Conservation (phyloP, 1,140 invertebrate genomes). For the Elysia chlorotica region DNA sequence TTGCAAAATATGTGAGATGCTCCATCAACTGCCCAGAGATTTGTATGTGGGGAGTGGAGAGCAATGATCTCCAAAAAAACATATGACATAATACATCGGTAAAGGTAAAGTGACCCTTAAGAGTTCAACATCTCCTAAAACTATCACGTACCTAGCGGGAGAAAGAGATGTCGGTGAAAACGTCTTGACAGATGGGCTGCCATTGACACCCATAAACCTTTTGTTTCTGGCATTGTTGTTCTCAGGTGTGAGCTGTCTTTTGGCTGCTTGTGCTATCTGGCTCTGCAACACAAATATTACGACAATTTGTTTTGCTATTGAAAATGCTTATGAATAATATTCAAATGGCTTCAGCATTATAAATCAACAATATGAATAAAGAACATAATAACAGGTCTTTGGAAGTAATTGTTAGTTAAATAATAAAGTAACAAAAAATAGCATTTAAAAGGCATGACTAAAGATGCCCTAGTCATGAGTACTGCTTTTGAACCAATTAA, state of each 20-base stretch:
- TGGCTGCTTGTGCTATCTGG: not conserved
- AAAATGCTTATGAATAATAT: not conserved
- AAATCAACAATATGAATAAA: not conserved
- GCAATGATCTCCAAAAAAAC: not conserved
- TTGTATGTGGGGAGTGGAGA: not conserved
- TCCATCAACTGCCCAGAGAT: not conserved
- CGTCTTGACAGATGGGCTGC: not conserved
- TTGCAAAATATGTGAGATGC: not conserved
- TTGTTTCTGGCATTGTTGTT: not conserved
- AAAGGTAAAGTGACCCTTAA: not conserved
- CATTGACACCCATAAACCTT: not conserved
- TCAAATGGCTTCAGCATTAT: not conserved
- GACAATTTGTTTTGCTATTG: not conserved
- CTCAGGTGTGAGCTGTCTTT: slow-evolving; percentile 16
- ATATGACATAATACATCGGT: not conserved
- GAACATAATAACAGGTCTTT: not conserved
- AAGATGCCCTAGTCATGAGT: not conserved
- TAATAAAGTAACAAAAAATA: not conserved
- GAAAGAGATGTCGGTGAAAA: not conserved
- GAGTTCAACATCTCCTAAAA: not conserved
- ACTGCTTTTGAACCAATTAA: too few relatives aligned
- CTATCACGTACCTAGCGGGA: not conserved
- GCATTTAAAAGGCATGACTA: not conserved
- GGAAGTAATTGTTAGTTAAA: not conserved
- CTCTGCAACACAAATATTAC: not conserved